Conservation (phyloP, 2,888 invertebrate genomes). For the Phania funesta region DNA sequence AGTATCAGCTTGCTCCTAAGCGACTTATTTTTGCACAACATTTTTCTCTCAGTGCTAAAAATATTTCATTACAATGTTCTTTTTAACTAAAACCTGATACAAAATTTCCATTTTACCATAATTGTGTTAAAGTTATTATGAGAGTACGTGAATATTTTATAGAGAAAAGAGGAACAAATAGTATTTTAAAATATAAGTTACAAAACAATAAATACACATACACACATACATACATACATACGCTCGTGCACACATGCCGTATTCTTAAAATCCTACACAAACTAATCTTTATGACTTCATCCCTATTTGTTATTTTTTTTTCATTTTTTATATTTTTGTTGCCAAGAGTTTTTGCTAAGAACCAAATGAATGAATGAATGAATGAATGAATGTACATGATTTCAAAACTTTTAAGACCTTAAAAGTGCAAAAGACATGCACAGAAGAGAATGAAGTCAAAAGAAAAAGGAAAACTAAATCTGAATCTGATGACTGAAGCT, state of each 20-base stretch:
- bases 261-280: slow-evolving; percentile 53
- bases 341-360: not conserved
- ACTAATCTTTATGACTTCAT: slow-evolving; percentile 61
- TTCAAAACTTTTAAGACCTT: slow-evolving; percentile 42
- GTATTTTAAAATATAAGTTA: slow-evolving; percentile 36
- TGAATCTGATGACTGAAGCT: slow-evolving; percentile 53
- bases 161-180: slow-evolving; percentile 6
- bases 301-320: slow-evolving; percentile 26
- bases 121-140: slow-evolving; percentile 60
- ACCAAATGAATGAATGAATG: slow-evolving; percentile 36
- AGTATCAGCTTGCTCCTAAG: too few relatives aligned
- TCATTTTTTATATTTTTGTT: not conserved
- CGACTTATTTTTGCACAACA: not conserved
- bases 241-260: not conserved
- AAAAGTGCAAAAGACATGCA: slow-evolving; percentile 50
- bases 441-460: not conserved
- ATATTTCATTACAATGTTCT: slow-evolving; percentile 47
- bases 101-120: slow-evolving; percentile 45
- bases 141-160: slow-evolving; percentile 59
- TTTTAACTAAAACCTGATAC: slow-evolving; percentile 46
- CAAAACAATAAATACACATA: slow-evolving; percentile 36
- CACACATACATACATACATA: not conserved
- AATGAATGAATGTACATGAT: slow-evolving; percentile 48
- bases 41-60: slow-evolving; percentile 16
- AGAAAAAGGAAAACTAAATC: slow-evolving; percentile 31